These are phyloP conservation scores for Lasioglossum vierecki DNA, from an alignment of 2,888 invertebrate genomes.

Conservation along the genomic window DNA sequence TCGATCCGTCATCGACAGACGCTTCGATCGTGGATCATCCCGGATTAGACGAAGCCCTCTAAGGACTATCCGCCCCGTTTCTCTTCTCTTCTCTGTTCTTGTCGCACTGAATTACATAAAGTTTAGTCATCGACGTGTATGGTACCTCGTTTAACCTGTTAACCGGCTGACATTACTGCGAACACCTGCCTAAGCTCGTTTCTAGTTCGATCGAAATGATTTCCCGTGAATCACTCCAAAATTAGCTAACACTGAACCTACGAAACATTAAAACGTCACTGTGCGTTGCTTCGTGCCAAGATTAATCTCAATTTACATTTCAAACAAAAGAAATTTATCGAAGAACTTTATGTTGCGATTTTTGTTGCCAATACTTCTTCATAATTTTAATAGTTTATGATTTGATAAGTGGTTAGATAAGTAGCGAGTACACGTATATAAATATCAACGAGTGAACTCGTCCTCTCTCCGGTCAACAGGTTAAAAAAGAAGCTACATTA, in stretches of 20 bases:
- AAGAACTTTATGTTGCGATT: neutral
- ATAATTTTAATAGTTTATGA: no score
- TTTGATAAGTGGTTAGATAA: neutral
- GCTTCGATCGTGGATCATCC: slow-evolving; percentile 24
- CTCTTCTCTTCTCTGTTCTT: neutral
- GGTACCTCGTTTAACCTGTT: slow-evolving; percentile 8
- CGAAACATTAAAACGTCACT: neutral
- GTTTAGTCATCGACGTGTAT: slow-evolving; percentile 9
- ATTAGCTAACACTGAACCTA: neutral
- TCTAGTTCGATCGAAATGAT: neutral
- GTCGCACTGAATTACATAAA: slow-evolving; percentile 22
- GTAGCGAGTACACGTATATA: neutral
- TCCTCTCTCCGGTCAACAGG: neutral
- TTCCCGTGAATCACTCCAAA: neutral
- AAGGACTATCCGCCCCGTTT: slow-evolving; percentile 14
- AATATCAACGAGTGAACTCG: neutral
- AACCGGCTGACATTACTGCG: neutral
- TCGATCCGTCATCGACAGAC: slow-evolving; percentile 13
- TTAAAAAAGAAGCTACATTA: neutral
- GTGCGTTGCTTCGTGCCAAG: neutral
- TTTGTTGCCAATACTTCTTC: neutral
- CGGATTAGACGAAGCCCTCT: slow-evolving; percentile 2
- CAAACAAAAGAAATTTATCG: neutral
- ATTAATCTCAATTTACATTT: neutral
- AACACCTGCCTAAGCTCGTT: neutral